Conservation (phyloP, 1,140 invertebrate species). For the Helicoverpa armigera region DNA sequence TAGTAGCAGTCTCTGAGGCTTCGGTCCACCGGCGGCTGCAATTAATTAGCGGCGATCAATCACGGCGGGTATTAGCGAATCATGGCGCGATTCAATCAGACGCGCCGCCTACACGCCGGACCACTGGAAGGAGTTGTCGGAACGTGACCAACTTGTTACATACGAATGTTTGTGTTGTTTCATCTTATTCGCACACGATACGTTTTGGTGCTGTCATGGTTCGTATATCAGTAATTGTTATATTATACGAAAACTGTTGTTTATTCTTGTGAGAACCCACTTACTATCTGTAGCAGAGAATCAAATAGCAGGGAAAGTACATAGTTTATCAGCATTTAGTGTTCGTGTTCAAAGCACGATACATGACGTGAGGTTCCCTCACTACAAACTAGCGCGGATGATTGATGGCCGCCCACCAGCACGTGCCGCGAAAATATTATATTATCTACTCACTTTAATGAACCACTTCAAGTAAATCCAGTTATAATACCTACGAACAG, state of each 20-base stretch:
- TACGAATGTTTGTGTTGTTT: too few relatives aligned
- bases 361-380: not conserved
- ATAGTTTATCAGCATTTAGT: too few relatives aligned
- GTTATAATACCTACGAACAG: not conserved
- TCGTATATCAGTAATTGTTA: too few relatives aligned
- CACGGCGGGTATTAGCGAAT: conserved; percentile 26
- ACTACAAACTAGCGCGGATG: not conserved
- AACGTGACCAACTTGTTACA: too few relatives aligned
- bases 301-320: not conserved
- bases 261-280: too few relatives aligned
- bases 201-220: too few relatives aligned
- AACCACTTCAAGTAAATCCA: not conserved
- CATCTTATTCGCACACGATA: too few relatives aligned
- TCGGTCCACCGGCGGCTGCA: not conserved
- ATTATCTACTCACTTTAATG: conserved; percentile 20
- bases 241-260: too few relatives aligned
- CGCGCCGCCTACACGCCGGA: not conserved
- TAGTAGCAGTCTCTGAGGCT: not conserved
- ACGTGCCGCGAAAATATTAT: not conserved
- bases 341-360: not conserved
- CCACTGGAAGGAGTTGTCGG: too few relatives aligned
- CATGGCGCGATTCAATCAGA: conserved; percentile 37
- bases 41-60: conserved; percentile 39
- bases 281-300: too few relatives aligned
- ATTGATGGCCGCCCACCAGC: not conserved